A percentile compares a stretch with the other conserved stretches of the same genome.
Conservation (phyloP, 2,888 invertebrate species). For the Octodonta nipae region DNA sequence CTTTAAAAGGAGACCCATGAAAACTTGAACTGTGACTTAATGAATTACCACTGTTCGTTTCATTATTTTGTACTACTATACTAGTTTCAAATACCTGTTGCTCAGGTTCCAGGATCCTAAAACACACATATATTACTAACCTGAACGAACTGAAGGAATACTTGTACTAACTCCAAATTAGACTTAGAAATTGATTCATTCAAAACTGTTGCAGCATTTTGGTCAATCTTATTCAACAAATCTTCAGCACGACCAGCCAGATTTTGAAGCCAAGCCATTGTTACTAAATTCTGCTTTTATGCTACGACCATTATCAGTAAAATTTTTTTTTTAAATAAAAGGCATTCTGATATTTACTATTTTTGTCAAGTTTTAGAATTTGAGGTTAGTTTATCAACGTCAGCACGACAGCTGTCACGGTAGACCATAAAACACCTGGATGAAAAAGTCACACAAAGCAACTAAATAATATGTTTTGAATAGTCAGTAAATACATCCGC, state of each 20-base stretch:
- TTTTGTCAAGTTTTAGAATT: too few species aligned
- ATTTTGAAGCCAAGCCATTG: conserved; percentile 59
- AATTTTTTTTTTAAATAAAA: too few species aligned
- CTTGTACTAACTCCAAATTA: conserved; percentile 8
- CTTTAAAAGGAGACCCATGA: conserved; percentile 8
- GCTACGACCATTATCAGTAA: too few species aligned
- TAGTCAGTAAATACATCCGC: too few species aligned
- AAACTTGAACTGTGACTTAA: conserved; percentile 8
- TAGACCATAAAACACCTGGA: too few species aligned
- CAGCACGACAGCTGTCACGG: too few species aligned
- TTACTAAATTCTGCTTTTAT: too few species aligned
- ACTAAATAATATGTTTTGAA: too few species aligned
- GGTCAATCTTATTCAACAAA: conserved; percentile 59
- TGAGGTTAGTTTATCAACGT: too few species aligned
- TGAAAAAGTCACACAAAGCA: too few species aligned
- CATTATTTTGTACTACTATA: conserved; percentile 5
- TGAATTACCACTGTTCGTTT: too few species aligned
- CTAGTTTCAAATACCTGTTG: conserved; percentile 6
- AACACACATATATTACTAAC: conserved; percentile 5
- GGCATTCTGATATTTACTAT: too few species aligned
- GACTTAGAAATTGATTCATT: conserved; percentile 19
- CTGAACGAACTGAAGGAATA: conserved; percentile 1
- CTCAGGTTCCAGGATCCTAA: conserved; percentile 8
- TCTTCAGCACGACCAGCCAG: conserved; percentile 60
- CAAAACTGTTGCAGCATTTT: conserved; percentile 55